Evolutionary conservation across 2,797 vertebrate genomes (phyloP), one percentile per base, ranked within the genome.

Genomic region (Podarcis lilfordi): DNA sequence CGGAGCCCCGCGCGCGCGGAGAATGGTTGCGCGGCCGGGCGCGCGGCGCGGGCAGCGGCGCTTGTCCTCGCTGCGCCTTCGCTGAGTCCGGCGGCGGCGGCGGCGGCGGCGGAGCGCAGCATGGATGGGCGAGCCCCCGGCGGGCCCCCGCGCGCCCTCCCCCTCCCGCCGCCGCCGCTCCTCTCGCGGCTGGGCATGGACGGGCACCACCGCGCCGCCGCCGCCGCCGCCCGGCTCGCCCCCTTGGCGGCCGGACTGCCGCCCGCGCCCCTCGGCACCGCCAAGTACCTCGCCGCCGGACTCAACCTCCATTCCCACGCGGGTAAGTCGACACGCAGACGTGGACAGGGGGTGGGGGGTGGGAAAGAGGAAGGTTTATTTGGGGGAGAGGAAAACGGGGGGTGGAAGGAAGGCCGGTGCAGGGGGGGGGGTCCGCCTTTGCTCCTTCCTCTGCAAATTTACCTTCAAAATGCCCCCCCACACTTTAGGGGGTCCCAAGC

Each of bases 51-150:
- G n/a, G 74, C 43, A 2, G 81, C 75, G 32, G 64, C 82, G 5
- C 45, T 11, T 21, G 35, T 43, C n/a, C 43, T 5, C 7, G 15
- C 69, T 10, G 1, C 25, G 43, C n/a, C 27, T 61, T 23, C 71
- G 29, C 23, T 89, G 79, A 85, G 84, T 35, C 83, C n/a, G 75
- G 37, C 35, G 80, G 37, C 35, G 83, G 37, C 35, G 83, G 59
- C 69, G 68, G 69, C 55, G 40, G 23, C 10, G 92, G 90, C 86
- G 87, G 88, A 86, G 90, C 90, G 91, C 97, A 98, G 97, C 98
- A 99, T 99, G 98, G 98, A 99, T 99, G 98, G 98, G 97, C 97
- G 98, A 98, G 99, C 99, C 97, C 99, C 98, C 95, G 98, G 98
- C 95, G 98, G 98, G 97, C 97, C 97, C 95, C 98, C 98, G 95